Evolutionary conservation across 2,888 invertebrate species (phyloP).

Genomic region (Lasioglossum morio): DNA sequence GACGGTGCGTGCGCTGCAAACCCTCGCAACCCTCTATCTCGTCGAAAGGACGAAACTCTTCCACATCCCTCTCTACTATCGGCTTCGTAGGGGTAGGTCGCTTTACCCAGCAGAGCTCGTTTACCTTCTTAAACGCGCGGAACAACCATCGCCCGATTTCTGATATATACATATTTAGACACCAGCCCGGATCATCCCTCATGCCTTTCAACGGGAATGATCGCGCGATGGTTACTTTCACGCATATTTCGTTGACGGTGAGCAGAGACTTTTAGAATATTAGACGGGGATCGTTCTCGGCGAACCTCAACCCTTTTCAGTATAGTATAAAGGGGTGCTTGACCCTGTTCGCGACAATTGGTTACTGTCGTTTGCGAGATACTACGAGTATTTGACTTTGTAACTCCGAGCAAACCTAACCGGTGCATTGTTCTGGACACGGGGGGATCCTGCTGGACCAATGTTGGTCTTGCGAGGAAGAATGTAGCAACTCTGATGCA

Average conservation of each 20-base stretch:
- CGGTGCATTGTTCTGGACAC: not conserved
- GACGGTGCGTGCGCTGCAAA: constrained; percentile 24
- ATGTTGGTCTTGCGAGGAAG: not conserved
- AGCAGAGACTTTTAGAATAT: not conserved
- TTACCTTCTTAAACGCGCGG: constrained; percentile 64
- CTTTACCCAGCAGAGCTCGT: constrained; percentile 55
- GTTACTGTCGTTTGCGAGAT: not conserved
- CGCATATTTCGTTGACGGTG: constrained; percentile 6
- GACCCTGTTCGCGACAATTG: not conserved
- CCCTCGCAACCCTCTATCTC: constrained; percentile 25
- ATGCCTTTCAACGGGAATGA: not conserved
- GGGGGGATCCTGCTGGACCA: not conserved
- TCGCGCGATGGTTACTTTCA: not conserved
- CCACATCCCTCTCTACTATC: constrained; percentile 31
- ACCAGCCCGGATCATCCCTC: not conserved
- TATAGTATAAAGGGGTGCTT: not conserved
- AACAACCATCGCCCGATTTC: constrained; percentile 39
- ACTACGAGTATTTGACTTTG: not conserved
- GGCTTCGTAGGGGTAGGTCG: constrained; percentile 57
- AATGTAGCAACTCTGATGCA: not conserved
- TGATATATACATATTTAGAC: constrained; percentile 10
- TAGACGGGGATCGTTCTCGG: not conserved
- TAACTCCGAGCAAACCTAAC: not conserved
- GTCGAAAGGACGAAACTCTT: constrained; percentile 48
- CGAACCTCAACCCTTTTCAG: not conserved